Percentiles rank a stretch among this genome's conserved stretches.
Evolutionary conservation across 2,113 vertebrate species (phyloP).

Genomic region (Eubucco bourcierii): DNA sequence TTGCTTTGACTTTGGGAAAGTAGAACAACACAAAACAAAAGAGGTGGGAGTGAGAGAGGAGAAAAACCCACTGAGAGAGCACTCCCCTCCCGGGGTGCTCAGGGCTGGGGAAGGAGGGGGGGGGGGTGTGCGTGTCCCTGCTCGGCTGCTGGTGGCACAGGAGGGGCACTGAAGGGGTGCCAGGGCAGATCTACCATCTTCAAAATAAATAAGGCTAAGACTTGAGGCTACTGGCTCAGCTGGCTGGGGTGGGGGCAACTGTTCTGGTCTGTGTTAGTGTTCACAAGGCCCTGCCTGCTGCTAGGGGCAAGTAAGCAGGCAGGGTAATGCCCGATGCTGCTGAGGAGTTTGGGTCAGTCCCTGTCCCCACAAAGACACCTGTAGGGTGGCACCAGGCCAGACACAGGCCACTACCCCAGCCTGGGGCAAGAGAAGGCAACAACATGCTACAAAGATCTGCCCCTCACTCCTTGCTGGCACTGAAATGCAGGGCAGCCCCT

Average conservation of each 20-base stretch:
- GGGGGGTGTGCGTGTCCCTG: not conserved
- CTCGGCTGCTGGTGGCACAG: not conserved
- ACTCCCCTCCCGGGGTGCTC: not conserved
- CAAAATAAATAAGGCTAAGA: constrained; percentile 64
- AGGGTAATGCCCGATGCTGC: not conserved
- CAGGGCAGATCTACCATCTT: not conserved
- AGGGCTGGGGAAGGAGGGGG: not conserved
- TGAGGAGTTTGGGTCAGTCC: not conserved
- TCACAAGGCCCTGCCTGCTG: not conserved
- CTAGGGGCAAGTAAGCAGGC: not conserved
- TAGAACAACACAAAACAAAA: not conserved
- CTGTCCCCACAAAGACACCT: not conserved
- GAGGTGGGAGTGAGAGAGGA: not conserved
- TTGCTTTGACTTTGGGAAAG: constrained; percentile 64
- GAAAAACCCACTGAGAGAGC: not conserved
- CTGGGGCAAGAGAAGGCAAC: constrained; percentile 44
- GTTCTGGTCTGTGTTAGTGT: constrained; percentile 20
- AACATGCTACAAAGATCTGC: constrained; percentile 9
- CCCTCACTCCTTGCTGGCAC: not conserved
- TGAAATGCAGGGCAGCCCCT: not conserved
- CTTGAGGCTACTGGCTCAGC: constrained; percentile 34
- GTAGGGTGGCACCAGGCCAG: not conserved
- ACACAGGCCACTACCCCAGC: not conserved
- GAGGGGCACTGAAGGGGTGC: not conserved
- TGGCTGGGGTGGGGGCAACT: not conserved